Conservation (phyloP, 2,797 vertebrate species). For the Buphagus erythrorhynchus region DNA sequence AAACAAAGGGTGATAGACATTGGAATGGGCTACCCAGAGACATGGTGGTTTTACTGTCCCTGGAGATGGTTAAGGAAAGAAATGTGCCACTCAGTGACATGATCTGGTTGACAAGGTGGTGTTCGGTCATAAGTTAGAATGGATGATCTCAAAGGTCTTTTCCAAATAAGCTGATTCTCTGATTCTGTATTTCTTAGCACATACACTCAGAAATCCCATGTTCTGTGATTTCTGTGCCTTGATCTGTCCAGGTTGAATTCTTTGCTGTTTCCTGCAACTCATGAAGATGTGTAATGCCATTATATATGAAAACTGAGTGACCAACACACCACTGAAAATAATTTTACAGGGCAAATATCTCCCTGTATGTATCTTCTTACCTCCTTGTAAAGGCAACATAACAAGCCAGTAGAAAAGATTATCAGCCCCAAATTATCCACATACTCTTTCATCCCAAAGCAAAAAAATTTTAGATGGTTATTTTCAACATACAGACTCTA, state of each 20-base stretch:
- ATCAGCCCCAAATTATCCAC: background rate
- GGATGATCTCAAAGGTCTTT: background rate
- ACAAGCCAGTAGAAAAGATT: background rate
- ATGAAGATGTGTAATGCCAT: background rate
- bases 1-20: background rate
- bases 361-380: background rate
- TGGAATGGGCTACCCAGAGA: background rate
- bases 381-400: background rate
- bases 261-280: background rate
- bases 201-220: background rate
- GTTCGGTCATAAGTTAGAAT: accelerated
- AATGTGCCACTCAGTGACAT: background rate
- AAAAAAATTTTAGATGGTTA: background rate
- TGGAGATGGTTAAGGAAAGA: background rate
- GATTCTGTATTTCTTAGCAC: background rate
- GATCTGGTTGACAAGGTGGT: background rate
- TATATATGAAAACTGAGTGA: background rate
- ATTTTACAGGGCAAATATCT: background rate
- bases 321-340: background rate
- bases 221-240: background rate
- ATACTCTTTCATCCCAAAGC: background rate
- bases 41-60: too few species aligned
- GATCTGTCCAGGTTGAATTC: background rate
- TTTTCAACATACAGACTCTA: background rate
- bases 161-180: background rate